These are phyloP conservation scores for Diadema setosum DNA, from an alignment of 35 echinoderm and acorn worm genomes.

Conservation along the genomic window DNA sequence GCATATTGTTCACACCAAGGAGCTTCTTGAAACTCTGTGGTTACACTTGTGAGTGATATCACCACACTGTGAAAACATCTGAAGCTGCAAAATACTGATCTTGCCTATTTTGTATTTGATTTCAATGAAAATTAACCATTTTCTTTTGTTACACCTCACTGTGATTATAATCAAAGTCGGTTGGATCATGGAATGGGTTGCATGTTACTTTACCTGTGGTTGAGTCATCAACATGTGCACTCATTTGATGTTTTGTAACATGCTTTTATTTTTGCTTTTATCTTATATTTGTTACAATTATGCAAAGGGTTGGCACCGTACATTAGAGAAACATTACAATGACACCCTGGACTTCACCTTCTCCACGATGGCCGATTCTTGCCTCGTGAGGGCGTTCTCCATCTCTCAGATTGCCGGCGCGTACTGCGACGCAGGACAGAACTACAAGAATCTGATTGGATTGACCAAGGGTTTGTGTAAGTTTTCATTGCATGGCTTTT, in stretches of 20 bases:
- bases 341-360: conserved; percentile 64
- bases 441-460: conserved; percentile 72
- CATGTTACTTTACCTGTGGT: too few relatives aligned
- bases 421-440: conserved; percentile 65
- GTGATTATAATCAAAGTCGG: too few relatives aligned
- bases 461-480: conserved; percentile 52
- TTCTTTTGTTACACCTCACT: too few relatives aligned
- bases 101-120: too few relatives aligned
- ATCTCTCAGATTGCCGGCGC: conserved; percentile 80
- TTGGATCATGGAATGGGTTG: too few relatives aligned
- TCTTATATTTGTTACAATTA: background rate
- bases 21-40: too few relatives aligned
- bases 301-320: conserved; percentile 57
- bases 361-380: background rate
- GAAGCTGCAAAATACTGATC: too few relatives aligned
- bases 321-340: conserved; percentile 61
- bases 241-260: background rate
- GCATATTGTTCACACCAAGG: too few relatives aligned
- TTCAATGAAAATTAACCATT: too few relatives aligned
- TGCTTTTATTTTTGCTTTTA: background rate
- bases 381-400: conserved; percentile 57
- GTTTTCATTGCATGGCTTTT: background rate
- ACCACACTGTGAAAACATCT: too few relatives aligned
- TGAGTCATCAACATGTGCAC: too few relatives aligned
- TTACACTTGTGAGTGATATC: too few relatives aligned